Base-by-base conservation (phyloP, 2,113 vertebrate species). In the Eretmochelys imbricata region DNA sequence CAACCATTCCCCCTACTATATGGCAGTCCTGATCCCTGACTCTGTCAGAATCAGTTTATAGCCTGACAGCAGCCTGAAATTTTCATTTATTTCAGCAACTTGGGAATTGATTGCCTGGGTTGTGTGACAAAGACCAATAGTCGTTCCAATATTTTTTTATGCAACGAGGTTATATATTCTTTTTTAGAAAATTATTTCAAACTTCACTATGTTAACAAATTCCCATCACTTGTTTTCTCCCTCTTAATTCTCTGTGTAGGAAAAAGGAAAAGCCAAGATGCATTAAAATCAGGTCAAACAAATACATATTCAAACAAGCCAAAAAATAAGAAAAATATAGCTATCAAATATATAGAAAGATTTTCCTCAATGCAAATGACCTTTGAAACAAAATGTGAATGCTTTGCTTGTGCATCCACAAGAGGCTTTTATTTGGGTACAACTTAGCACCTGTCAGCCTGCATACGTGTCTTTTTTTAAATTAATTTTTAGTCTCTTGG, bases 31-130 rank as follows among this genome's bases (percentile, higher is more conserved):
- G 31, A 62, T 95, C 35, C 80, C 75, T 46, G 55, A 69, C 88
- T 95, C 87, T 86, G 92, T 91, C 79, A 91, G 11, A 93, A 89
- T 69, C 42, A 27, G 38, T 95, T 97, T 94, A 85, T 35, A 90
- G 29, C 11, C 79, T 95, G 93, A 94, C 42, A 93, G 76, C n/a
- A 88, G 89, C 72, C 48, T 95, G 92, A 95, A 94, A 90, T 94
- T 93, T 93, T 96, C 8, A 88, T 96, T 95, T 92, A 90, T 93
- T 93, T 95, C 79, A 90, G 55, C 80, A 97, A 84, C 75, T 91
- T 95, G 78, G 55, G 49, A 95, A 62, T 42, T 59, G 82, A 87
- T 85, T 96, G 55, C 42, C 35, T 54, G 14, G 83, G 48, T 84
- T 87, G 12, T 94, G 79, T 80, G 81, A 90, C 62, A 86, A 86